phyloP scores from a whole-genome alignment of 2,113 vertebrate genomes.

The Gallinago jamesoni region DNA sequence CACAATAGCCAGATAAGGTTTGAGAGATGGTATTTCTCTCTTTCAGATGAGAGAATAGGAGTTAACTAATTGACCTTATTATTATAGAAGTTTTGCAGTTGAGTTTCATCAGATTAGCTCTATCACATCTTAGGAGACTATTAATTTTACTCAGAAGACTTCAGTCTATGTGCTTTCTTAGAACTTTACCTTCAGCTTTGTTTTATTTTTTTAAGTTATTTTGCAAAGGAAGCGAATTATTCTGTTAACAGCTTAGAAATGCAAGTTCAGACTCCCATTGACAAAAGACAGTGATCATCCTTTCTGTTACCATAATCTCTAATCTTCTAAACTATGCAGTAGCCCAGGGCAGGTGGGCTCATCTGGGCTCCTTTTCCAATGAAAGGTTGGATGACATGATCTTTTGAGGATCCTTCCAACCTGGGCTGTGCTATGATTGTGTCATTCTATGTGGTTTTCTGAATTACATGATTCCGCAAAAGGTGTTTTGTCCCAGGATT shows the following conservation, averaged over 20 bases:
- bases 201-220: not conserved
- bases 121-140: not conserved
- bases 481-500: not conserved
- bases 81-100: not conserved
- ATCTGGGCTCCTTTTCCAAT: not conserved
- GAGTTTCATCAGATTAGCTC: not conserved
- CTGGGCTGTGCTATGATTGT: not conserved
- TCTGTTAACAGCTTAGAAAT: not conserved
- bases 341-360: not conserved
- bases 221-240: not conserved
- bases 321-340: not conserved
- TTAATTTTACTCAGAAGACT: not conserved
- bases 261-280: not conserved
- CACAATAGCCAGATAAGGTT: not conserved
- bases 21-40: not conserved
- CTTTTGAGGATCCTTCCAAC: not conserved
- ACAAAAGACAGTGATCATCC: not conserved
- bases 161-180: not conserved
- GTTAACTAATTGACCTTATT: not conserved
- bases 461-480: not conserved
- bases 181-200: not conserved
- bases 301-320: not conserved
- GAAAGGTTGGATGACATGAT: rapidly evolving
- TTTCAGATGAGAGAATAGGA: not conserved
- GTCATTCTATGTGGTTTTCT: not conserved